Evolutionary conservation across 2,888 invertebrate genomes (phyloP), one percentile per base, ranked within the genome.

Genomic region (Cantharis flavilabris): DNA sequence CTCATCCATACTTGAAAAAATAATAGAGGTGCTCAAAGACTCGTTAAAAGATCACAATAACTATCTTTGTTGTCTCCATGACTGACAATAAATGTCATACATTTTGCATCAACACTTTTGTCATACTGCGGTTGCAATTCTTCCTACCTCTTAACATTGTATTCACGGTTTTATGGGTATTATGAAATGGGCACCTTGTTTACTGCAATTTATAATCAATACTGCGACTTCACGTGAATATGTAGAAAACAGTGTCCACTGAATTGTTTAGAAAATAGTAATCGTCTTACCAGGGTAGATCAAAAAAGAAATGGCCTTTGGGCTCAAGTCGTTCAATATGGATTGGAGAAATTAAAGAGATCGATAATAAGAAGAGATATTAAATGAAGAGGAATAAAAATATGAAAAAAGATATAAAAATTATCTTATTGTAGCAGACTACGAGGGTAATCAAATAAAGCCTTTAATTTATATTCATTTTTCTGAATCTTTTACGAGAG

Each of bases 1-100:
- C 75, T 72, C 76, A 76, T 79, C 74, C 76, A 75, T 75, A 71
- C 73, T 75, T 72, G 69, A 28, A 73, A 71, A 73, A 83, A 86
- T 85, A 85, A 86, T 85, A 83, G 83, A 83, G 83, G 80, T 83
- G 81, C 84, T 84, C 79, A 83, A 84, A 84, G 84, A 84, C 85
- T 86, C 86, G 86, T 87, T 86, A 87, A 86, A 83, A 81, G 84
- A 86, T 86, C 84, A 87, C 86, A 87, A 87, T 86, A 83, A 83
- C 79, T 78, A 82, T 79, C 86, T 86, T 86, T 87, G 86, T 86
- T 86, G 84, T 86, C 85, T 83, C 80, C 70, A 76, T 77, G 75
- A 78, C 83, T 83, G 83, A 86, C 86, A 86, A 86, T 86, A 85
- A 85, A 83, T 82, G 83, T 80, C 83, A 84, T 86, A 84, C 84